Evolutionary conservation across 2,113 vertebrate genomes (phyloP).

Genomic region (Notiomystis cincta): DNA sequence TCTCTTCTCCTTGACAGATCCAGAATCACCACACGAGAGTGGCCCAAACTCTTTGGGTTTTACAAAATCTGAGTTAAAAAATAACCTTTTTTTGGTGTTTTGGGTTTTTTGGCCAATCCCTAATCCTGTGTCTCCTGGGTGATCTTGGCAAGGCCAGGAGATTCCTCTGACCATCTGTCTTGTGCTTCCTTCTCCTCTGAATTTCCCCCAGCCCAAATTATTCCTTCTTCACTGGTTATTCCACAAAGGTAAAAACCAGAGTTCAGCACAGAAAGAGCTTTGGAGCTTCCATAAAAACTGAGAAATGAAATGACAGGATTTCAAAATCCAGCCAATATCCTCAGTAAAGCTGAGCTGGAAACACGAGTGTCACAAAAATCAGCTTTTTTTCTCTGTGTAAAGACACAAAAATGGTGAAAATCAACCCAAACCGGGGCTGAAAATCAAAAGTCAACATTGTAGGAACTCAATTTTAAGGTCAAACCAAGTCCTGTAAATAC

Average conservation of each 20-base stretch:
- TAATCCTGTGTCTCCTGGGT: neutral
- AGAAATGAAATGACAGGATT: neutral
- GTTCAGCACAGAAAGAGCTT: neutral
- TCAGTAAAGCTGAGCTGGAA: neutral
- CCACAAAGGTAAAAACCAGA: neutral
- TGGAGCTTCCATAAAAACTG: neutral
- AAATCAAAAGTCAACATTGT: neutral
- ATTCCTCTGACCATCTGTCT: conserved; percentile 15
- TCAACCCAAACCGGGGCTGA: neutral
- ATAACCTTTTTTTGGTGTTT: neutral
- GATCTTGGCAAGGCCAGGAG: conserved; percentile 12
- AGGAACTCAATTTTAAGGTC: neutral
- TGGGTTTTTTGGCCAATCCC: neutral
- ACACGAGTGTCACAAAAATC: accelerated
- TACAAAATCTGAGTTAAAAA: neutral
- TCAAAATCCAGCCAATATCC: neutral
- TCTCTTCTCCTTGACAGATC: neutral
- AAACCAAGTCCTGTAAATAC: neutral
- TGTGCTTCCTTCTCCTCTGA: neutral
- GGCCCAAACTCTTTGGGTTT: neutral
- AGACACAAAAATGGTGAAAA: neutral
- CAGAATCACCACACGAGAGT: neutral
- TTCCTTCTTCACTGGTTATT: neutral
- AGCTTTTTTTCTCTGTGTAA: neutral
- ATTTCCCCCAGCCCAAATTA: neutral